Conservation (phyloP, 2,113 vertebrate genomes). For the Pterophyllum scalare region DNA sequence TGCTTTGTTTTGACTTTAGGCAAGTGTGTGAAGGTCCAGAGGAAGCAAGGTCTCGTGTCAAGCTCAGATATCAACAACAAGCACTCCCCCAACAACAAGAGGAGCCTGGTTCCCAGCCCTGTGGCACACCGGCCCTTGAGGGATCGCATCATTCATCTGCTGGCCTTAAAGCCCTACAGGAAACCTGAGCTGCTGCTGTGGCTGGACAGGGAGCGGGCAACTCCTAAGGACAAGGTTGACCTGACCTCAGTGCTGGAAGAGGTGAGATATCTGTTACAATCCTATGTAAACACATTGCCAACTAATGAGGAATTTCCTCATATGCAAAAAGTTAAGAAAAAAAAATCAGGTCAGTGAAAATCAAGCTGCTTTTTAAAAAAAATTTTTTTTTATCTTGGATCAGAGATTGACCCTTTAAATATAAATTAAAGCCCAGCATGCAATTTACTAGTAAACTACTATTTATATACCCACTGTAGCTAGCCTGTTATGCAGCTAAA, state of each 20-base stretch:
- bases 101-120: constrained; percentile 63
- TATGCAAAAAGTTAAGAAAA: background rate
- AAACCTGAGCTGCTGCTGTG: constrained; percentile 82
- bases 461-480: background rate
- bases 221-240: constrained; percentile 75
- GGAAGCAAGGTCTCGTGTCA: constrained; percentile 64
- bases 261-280: constrained; percentile 72
- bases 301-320: background rate
- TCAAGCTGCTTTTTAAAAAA: background rate
- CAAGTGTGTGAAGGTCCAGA: constrained; percentile 79
- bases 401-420: background rate
- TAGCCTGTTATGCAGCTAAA: background rate
- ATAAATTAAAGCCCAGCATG: background rate
- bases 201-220: constrained; percentile 75
- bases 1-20: constrained; percentile 68
- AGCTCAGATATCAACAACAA: constrained; percentile 72
- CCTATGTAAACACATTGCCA: constrained; percentile 2
- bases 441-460: constrained; percentile 3
- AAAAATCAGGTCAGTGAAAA: background rate
- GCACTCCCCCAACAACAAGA: constrained; percentile 81
- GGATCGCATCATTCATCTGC: constrained; percentile 80
- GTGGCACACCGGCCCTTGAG: constrained; percentile 75
- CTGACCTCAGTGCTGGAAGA: constrained; percentile 79
- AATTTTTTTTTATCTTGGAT: background rate
- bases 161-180: constrained; percentile 80